Base-by-base conservation (phyloP, 2,888 invertebrate species). In the Drosophila cognata region DNA sequence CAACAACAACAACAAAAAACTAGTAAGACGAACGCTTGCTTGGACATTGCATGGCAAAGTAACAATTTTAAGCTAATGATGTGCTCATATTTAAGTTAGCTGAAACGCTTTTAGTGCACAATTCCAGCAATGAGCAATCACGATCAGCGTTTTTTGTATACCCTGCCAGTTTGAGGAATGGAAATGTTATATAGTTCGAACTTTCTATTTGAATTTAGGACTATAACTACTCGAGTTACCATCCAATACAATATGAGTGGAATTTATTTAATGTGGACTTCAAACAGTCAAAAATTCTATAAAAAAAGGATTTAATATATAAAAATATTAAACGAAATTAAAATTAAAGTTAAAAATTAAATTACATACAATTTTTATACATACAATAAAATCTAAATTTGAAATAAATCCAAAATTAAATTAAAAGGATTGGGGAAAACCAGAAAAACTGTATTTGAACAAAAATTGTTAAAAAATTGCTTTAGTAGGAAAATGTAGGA, bases 41-140 rank as follows among this genome's bases (percentile, higher is more conserved):
- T 13, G 28, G 35, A 57, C 48, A 43, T 71, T 61, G 72, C 86
- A 75, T 82, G 80, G 80, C 86, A 65, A 86, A 84, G 80, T 71
- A 89, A 90, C 90, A 90, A 90, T 87, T 87, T 90, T 89, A 87
- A 82, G 84, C 90, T 87, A 87, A 87, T 87, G 89, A 90, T 87
- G 84, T 87, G 89, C 89, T 89, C 87, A 87, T 87, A 87, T 87
- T 87, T 87, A 87, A 87, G 89, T 90, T 90, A 80, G 84, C 72
- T 80, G 84, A 81, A 90, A 74, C 88, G 87, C 89, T 90, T 84
- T 89, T 89, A 90, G 90, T 84, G 82, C 88, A 90, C 88, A 83
- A 88, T 81, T 88, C 87, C 79, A 73, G 51, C 31, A 51, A 43
- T 43, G 51, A 63, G 51, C 65, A 71, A 61, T 38, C 53, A 33